These are phyloP conservation scores for Schizotus pectinicornis DNA, from an alignment of 2,888 invertebrate species.

Conservation along the genomic window DNA sequence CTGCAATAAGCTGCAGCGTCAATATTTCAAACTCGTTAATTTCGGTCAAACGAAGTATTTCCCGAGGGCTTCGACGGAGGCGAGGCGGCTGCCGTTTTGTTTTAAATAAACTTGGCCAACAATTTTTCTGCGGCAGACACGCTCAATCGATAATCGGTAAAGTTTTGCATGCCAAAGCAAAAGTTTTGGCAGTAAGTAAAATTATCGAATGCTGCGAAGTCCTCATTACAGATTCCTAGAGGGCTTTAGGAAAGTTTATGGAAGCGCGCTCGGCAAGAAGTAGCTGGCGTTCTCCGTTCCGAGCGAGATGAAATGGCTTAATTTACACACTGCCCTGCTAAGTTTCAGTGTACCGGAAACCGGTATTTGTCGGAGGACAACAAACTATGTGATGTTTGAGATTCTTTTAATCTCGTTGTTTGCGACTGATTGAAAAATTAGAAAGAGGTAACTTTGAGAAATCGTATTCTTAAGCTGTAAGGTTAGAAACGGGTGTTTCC, in stretches of 20 bases:
- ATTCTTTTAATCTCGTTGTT: too few relatives aligned
- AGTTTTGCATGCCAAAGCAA: conserved; percentile 51
- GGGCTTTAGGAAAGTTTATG: conserved; percentile 41
- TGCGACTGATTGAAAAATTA: too few relatives aligned
- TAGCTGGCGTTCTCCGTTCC: conserved; percentile 20
- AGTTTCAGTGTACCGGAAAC: too few relatives aligned
- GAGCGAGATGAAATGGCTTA: conserved; percentile 24
- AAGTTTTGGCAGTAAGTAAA: conserved; percentile 49
- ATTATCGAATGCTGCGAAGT: conserved; percentile 50
- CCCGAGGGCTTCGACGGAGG: not conserved
- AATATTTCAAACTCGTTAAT: conserved; percentile 1
- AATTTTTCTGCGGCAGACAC: conserved; percentile 22
- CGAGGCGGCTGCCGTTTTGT: not conserved
- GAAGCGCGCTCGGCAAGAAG: conserved; percentile 25
- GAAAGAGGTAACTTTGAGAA: too few relatives aligned
- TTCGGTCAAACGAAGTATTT: conserved; percentile 10
- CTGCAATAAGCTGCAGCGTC: too few relatives aligned
- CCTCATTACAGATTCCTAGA: conserved; percentile 51
- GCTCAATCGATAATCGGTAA: conserved; percentile 44
- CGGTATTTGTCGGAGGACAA: too few relatives aligned
- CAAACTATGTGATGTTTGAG: too few relatives aligned
- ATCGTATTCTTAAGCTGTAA: too few relatives aligned
- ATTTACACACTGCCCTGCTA: conserved; percentile 14
- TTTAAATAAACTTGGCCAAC: conserved; percentile 21
- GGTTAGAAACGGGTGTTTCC: too few relatives aligned